Conservation (phyloP, 2,797 vertebrate species). For the Nyctalus aviator region DNA sequence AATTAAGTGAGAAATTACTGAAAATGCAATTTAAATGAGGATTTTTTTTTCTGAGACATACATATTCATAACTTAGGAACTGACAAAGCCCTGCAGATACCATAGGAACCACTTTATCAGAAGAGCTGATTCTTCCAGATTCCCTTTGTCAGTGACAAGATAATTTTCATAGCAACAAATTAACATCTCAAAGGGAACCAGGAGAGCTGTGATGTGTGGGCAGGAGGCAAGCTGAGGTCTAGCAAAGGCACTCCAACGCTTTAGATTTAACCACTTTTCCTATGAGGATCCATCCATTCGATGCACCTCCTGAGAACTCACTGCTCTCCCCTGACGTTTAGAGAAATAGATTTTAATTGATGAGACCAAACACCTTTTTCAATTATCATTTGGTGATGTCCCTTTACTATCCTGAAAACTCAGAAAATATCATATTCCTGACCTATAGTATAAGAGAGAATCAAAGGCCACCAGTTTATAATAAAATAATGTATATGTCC, state of each 20-base stretch:
- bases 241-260: slow-evolving; percentile 55
- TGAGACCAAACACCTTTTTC: background rate
- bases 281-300: background rate
- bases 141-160: slow-evolving; percentile 84
- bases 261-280: slow-evolving; percentile 44
- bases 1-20: slow-evolving; percentile 86
- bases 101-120: slow-evolving; percentile 87
- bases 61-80: slow-evolving; percentile 88
- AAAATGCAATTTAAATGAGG: slow-evolving; percentile 81
- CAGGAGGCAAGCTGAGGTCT: slow-evolving; percentile 77
- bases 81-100: slow-evolving; percentile 86
- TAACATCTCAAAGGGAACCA: slow-evolving; percentile 87
- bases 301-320: background rate
- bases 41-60: slow-evolving; percentile 82
- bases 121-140: slow-evolving; percentile 87
- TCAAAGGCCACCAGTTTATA: slow-evolving; percentile 1
- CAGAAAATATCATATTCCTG: background rate
- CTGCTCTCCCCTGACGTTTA: background rate
- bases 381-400: background rate
- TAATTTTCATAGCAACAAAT: slow-evolving; percentile 89
- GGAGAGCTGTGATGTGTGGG: slow-evolving; percentile 66
- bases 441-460: slow-evolving; percentile 22
- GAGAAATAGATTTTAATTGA: background rate
- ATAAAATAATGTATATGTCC: background rate
- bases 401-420: slow-evolving; percentile 45